Percentiles rank a stretch among this genome's conserved stretches.
phyloP scores from a whole-genome alignment of 2,888 invertebrate genomes.

The Diplazon laetatorius region DNA sequence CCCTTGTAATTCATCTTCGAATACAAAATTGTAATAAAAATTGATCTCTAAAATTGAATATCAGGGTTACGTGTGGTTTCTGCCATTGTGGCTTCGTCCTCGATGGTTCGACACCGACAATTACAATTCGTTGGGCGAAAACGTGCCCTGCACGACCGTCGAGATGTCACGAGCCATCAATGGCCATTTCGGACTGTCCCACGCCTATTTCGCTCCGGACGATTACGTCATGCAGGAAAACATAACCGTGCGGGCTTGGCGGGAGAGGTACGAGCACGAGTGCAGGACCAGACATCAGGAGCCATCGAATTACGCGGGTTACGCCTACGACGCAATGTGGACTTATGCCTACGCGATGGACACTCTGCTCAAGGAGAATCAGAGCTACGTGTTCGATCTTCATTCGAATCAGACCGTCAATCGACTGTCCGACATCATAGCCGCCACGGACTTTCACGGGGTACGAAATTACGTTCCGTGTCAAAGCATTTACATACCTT shows the following conservation, averaged over 20 bases:
- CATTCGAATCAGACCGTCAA: slow-evolving; percentile 85
- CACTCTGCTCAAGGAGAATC: slow-evolving; percentile 85
- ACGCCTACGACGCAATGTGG: slow-evolving; percentile 93
- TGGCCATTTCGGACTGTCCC: slow-evolving; percentile 88
- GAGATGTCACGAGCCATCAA: slow-evolving; percentile 88
- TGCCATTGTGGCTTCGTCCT: slow-evolving; percentile 89
- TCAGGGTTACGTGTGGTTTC: slow-evolving; percentile 93
- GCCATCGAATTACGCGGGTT: slow-evolving; percentile 88
- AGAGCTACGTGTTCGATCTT: slow-evolving; percentile 84
- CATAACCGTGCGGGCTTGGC: slow-evolving; percentile 87
- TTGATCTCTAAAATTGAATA: no score
- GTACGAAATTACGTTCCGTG: slow-evolving; percentile 78
- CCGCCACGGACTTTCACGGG: slow-evolving; percentile 88
- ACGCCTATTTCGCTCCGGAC: slow-evolving; percentile 87
- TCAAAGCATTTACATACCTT: background rate
- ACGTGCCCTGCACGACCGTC: slow-evolving; percentile 85
- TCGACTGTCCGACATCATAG: slow-evolving; percentile 86
- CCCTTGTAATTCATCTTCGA: no score
- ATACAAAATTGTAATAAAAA: no score
- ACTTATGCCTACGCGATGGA: slow-evolving; percentile 89
- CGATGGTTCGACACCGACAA: slow-evolving; percentile 86
- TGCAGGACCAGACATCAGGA: slow-evolving; percentile 72
- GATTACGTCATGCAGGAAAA: slow-evolving; percentile 86
- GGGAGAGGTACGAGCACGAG: slow-evolving; percentile 80
- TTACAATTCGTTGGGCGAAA: slow-evolving; percentile 82